phyloP scores from a whole-genome alignment of 2,888 invertebrate species.

The Syrphus vitripennis region DNA sequence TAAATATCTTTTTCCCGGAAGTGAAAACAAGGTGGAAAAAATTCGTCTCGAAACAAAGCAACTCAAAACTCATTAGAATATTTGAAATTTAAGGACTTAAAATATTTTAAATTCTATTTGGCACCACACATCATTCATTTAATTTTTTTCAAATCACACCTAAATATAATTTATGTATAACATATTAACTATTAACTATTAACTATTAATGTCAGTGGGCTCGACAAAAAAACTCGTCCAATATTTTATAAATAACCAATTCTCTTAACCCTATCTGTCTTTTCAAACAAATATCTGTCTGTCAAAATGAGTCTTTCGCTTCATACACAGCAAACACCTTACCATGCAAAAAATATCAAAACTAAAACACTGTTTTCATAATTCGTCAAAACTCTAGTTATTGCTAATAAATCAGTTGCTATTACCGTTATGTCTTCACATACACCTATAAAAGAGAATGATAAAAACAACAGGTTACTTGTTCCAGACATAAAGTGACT shows the following conservation, averaged over 20 bases:
- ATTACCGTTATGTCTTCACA: constrained; percentile 58
- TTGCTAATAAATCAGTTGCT: constrained; percentile 64
- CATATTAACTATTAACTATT: too few species aligned
- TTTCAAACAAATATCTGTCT: not conserved
- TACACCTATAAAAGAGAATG: not conserved
- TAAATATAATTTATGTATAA: too few species aligned
- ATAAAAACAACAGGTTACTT: constrained; percentile 49
- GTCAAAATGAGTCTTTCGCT: not conserved
- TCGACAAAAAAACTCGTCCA: not conserved
- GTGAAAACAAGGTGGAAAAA: too few species aligned
- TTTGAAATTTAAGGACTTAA: too few species aligned
- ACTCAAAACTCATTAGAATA: too few species aligned
- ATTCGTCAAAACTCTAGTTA: constrained; percentile 51
- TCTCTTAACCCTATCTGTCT: too few species aligned
- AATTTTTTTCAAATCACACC: too few species aligned
- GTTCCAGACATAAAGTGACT: constrained; percentile 20
- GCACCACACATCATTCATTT: too few species aligned
- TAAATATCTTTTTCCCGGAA: too few species aligned
- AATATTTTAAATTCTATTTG: too few species aligned
- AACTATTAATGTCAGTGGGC: too few species aligned
- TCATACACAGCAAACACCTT: not conserved
- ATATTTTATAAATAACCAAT: not conserved
- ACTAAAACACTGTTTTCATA: constrained; percentile 35
- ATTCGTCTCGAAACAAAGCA: too few species aligned
- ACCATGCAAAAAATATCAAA: constrained; percentile 31